phyloP scores from a whole-genome alignment of 2,797 vertebrate species.

The Sebastes baramenuke region DNA sequence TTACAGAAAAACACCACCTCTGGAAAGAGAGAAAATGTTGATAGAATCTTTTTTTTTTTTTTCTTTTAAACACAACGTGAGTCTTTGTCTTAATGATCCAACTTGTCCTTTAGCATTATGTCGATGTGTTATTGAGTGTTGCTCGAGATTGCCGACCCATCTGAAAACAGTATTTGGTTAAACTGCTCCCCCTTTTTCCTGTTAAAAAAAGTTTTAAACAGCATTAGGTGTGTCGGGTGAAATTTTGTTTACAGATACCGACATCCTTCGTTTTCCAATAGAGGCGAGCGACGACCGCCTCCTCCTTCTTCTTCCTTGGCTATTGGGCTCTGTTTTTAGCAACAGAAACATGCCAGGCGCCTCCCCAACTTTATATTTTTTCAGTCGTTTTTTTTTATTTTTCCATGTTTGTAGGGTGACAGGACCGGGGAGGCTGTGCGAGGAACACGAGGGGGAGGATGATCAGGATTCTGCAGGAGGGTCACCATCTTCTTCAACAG shows the following conservation, averaged over 20 bases:
- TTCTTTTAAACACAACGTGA: conserved; percentile 49
- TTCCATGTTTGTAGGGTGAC: conserved; percentile 28
- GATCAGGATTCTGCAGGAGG: conserved; percentile 88
- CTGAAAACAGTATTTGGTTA: conserved; percentile 74
- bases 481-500: conserved; percentile 78
- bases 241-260: conserved; percentile 48
- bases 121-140: conserved; percentile 56
- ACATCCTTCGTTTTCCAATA: conserved; percentile 49
- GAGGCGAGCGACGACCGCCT: conserved; percentile 29
- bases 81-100: conserved; percentile 61
- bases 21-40: conserved; percentile 57
- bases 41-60: conserved; percentile 4
- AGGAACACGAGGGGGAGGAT: conserved; percentile 13
- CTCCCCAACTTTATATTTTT: conserved; percentile 30
- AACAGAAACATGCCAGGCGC: conserved; percentile 43
- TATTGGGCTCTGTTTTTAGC: conserved; percentile 36
- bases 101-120: conserved; percentile 52
- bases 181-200: conserved; percentile 58
- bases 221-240: conserved; percentile 54
- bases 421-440: conserved; percentile 38
- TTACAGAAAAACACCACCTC: conserved; percentile 63
- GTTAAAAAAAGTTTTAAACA: conserved; percentile 54
- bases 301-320: conserved; percentile 26
- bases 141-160: conserved; percentile 48
- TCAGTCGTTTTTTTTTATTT: conserved; percentile 30